Evolutionary conservation across 2,888 invertebrate species (phyloP).

Genomic region (Cerastis rubricosa): DNA sequence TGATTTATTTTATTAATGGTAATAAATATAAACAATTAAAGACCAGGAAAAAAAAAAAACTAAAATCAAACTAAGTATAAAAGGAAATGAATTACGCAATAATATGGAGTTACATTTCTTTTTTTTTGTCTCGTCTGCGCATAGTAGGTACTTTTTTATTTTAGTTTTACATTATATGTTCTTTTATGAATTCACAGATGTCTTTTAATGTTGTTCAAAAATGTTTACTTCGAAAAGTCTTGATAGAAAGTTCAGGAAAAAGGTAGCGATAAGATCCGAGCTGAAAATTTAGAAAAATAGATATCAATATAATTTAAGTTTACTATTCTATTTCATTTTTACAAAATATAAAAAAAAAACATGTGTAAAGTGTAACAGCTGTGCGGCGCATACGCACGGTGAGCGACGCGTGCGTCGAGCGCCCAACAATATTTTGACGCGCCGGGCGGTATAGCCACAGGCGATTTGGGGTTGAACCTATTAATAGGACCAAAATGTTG

Average conservation of each 20-base stretch:
- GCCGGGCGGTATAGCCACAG: slow-evolving; percentile 67
- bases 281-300: neutral
- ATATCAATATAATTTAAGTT: neutral
- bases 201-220: neutral
- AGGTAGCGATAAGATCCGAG: neutral
- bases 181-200: neutral
- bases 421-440: slow-evolving; percentile 72
- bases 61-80: too few species aligned
- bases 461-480: slow-evolving; percentile 40
- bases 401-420: slow-evolving; percentile 66
- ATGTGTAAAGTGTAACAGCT: slow-evolving; percentile 47
- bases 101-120: neutral
- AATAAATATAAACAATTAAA: too few species aligned
- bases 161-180: neutral
- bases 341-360: slow-evolving; percentile 5
- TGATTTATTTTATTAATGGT: too few species aligned
- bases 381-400: slow-evolving; percentile 43
- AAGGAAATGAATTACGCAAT: neutral
- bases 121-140: neutral
- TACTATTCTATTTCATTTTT: neutral
- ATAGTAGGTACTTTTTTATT: neutral
- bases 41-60: too few species aligned
- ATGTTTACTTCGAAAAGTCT: neutral
- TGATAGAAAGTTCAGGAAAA: neutral
- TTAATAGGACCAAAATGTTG: slow-evolving; percentile 20